phyloP scores from a whole-genome alignment of 2,113 vertebrate species.

The Macaca nemestrina region DNA sequence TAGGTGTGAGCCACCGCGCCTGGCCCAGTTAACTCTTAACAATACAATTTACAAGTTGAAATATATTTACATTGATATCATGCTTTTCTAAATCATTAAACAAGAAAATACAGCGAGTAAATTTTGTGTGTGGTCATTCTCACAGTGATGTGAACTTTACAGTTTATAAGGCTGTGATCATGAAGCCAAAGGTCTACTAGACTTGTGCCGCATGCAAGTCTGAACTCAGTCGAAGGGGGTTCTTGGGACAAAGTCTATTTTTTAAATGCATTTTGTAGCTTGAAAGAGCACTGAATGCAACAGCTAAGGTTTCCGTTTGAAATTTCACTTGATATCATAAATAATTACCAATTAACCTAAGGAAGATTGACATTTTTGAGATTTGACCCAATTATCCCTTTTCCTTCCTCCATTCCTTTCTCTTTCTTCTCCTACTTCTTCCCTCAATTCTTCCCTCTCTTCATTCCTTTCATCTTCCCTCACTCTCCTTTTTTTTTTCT shows the following conservation, averaged over 20 bases:
- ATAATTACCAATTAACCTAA: constrained; percentile 14
- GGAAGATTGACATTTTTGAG: neutral
- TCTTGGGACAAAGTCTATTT: constrained; percentile 12
- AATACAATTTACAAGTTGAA: constrained; percentile 33
- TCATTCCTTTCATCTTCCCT: neutral
- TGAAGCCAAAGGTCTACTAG: constrained; percentile 42
- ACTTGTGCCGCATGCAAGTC: constrained; percentile 15
- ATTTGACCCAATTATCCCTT: neutral
- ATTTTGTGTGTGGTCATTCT: neutral
- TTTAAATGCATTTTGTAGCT: constrained; percentile 57
- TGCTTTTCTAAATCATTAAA: neutral
- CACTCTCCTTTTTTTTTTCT: neutral
- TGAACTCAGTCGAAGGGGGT: constrained; percentile 57
- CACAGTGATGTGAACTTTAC: constrained; percentile 29
- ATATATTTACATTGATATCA: neutral
- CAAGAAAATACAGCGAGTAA: neutral
- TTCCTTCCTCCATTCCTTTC: neutral
- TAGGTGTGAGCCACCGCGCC: no score
- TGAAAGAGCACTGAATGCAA: constrained; percentile 42
- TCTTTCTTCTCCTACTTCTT: neutral
- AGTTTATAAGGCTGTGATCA: neutral
- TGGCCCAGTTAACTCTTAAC: neutral
- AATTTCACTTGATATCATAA: constrained; percentile 44
- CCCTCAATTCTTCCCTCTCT: neutral
- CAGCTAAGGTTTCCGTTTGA: constrained; percentile 8